Evolutionary conservation across 2,797 vertebrate species (phyloP).

Genomic region (Rhyacichthys aspro): DNA sequence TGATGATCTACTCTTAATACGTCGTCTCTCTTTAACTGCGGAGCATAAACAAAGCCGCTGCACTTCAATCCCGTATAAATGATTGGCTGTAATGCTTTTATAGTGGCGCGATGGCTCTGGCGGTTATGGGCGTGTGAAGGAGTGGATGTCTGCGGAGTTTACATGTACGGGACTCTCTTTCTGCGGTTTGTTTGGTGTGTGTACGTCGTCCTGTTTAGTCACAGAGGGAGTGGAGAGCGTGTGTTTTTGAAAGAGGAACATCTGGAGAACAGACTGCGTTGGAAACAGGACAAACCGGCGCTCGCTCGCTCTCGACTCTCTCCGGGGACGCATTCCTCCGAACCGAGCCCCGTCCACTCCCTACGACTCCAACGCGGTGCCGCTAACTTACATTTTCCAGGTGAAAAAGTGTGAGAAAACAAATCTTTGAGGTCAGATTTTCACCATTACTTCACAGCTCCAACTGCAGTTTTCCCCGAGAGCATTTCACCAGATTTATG

Average conservation of each 20-base stretch:
- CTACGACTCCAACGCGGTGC: constrained; percentile 26
- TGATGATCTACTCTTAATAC: constrained; percentile 27
- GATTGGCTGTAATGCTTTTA: constrained; percentile 7
- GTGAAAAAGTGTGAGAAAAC: constrained; percentile 26
- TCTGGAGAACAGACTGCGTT: constrained; percentile 69
- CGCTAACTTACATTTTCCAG: constrained; percentile 16
- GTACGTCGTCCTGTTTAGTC: constrained; percentile 41
- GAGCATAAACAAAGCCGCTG: constrained; percentile 14
- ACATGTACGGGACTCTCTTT: constrained; percentile 14
- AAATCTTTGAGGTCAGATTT: not conserved
- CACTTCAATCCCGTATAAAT: constrained; percentile 23
- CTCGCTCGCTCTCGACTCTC: constrained; percentile 21
- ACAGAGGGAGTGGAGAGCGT: constrained; percentile 55
- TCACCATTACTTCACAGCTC: not conserved
- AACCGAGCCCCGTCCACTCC: constrained; percentile 45
- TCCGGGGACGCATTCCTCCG: constrained; percentile 55
- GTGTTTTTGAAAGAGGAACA: constrained; percentile 35
- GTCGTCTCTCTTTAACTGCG: constrained; percentile 18
- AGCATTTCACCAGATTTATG: too few species aligned
- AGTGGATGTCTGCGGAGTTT: constrained; percentile 17
- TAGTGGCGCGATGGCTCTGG: too few species aligned
- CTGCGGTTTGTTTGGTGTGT: constrained; percentile 22
- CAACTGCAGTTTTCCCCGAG: too few species aligned
- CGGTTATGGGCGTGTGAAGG: too few species aligned
- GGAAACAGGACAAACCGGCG: constrained; percentile 45